These are phyloP conservation scores for Nematostella vectensis DNA, from an alignment of 92 coral and sea anemone species.

Conservation along the genomic window DNA sequence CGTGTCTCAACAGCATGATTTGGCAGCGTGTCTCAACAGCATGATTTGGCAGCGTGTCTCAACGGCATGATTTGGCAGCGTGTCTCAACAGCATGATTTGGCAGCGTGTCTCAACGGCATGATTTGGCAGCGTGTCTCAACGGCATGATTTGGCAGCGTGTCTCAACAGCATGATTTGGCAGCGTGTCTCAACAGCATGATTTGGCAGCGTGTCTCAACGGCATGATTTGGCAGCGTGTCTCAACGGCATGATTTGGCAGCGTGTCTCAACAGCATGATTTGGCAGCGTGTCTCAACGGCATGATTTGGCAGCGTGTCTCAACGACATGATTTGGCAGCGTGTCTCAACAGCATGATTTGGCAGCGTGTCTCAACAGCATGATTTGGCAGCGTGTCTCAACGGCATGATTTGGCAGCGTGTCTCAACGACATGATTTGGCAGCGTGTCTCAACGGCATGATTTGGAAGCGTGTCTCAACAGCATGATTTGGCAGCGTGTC, in stretches of 20 bases:
- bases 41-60: slow-evolving; percentile 41
- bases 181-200: slow-evolving; percentile 7
- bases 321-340: too few relatives aligned
- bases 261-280: slow-evolving; percentile 24
- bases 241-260: slow-evolving; percentile 33
- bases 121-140: too few relatives aligned
- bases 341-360: slow-evolving; percentile 21
- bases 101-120: slow-evolving; percentile 34
- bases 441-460: slow-evolving; percentile 8
- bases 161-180: too few relatives aligned
- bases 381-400: too few relatives aligned
- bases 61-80: too few relatives aligned
- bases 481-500: too few relatives aligned
- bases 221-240: too few relatives aligned
- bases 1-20: slow-evolving; percentile 24
- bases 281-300: neutral
- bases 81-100: slow-evolving; percentile 21
- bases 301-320: slow-evolving; percentile 41
- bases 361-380: slow-evolving; percentile 32
- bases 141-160: slow-evolving; percentile 35
- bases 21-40: neutral
- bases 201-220: slow-evolving; percentile 43
- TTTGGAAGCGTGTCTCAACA: slow-evolving; percentile 37
- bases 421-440: too few relatives aligned
- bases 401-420: slow-evolving; percentile 35